phyloP scores from a whole-genome alignment of 1,140 invertebrate genomes.

The Andrena cerasifolii region DNA sequence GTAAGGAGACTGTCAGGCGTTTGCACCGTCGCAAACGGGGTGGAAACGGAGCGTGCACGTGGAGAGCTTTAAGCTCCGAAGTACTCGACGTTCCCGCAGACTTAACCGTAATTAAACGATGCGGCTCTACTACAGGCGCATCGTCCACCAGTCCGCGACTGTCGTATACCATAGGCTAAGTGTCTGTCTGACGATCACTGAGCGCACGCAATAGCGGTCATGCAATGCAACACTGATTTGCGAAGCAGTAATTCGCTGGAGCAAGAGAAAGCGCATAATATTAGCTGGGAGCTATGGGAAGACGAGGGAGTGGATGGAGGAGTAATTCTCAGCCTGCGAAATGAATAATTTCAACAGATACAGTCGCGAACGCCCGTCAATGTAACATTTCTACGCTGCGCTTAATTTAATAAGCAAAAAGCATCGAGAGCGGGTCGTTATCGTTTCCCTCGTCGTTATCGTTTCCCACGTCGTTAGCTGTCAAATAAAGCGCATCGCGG shows the following conservation, averaged over 20 bases:
- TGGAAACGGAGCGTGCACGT: background rate
- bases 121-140: background rate
- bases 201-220: background rate
- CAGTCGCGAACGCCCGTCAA: background rate
- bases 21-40: background rate
- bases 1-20: conserved; percentile 26
- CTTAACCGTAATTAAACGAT: conserved; percentile 43
- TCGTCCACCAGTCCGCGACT: background rate
- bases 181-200: background rate
- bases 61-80: conserved; percentile 1
- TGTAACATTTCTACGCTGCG: background rate
- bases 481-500: conserved; percentile 1
- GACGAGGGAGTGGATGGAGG: too few species aligned
- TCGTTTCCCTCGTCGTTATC: conserved; percentile 12
- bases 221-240: background rate
- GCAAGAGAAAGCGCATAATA: too few species aligned
- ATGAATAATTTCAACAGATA: too few species aligned
- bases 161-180: background rate
- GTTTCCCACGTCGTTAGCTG: background rate
- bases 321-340: background rate
- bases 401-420: background rate
- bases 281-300: too few species aligned
- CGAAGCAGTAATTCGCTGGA: too few species aligned
- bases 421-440: conserved; percentile 7
- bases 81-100: conserved; percentile 9